Percentiles rank a stretch among this genome's conserved stretches.
phyloP scores from a whole-genome alignment of 1,140 invertebrate genomes.

The Geopemphigus sp. region DNA sequence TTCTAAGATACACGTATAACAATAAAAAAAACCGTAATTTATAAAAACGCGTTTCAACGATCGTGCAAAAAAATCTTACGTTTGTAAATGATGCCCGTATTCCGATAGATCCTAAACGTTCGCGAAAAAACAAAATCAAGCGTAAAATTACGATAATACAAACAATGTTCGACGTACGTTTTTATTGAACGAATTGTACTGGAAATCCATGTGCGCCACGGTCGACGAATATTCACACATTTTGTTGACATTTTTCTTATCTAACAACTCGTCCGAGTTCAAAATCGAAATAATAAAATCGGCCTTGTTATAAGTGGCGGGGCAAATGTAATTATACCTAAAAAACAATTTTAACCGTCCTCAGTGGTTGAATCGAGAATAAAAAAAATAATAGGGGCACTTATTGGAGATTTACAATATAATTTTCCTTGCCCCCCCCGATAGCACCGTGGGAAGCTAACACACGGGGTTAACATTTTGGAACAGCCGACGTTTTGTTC shows the following conservation, averaged over 20 bases:
- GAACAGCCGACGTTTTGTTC: no score
- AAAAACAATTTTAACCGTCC: neutral
- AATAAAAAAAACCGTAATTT: neutral
- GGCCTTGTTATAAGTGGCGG: constrained; percentile 14
- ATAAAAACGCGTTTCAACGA: neutral
- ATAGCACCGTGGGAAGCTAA: no score
- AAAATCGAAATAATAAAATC: constrained; percentile 37
- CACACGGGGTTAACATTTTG: no score
- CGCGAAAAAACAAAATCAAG: neutral
- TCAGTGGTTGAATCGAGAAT: neutral
- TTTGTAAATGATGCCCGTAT: constrained; percentile 38
- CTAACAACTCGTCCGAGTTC: neutral
- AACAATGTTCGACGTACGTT: constrained; percentile 23
- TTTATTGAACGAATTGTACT: constrained; percentile 39
- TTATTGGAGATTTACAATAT: no score
- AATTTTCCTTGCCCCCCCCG: no score
- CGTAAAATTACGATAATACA: neutral
- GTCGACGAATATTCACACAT: constrained; percentile 40
- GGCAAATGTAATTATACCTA: constrained; percentile 12
- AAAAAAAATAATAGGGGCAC: no score
- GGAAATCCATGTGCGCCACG: constrained; percentile 7
- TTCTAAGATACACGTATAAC: neutral
- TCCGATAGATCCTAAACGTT: constrained; percentile 37
- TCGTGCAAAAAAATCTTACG: constrained; percentile 14
- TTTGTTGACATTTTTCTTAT: constrained; percentile 11